Evolutionary conservation across 1,140 invertebrate species (phyloP), one percentile per base, ranked within the genome.

Genomic region (Eurosta solidaginis): DNA sequence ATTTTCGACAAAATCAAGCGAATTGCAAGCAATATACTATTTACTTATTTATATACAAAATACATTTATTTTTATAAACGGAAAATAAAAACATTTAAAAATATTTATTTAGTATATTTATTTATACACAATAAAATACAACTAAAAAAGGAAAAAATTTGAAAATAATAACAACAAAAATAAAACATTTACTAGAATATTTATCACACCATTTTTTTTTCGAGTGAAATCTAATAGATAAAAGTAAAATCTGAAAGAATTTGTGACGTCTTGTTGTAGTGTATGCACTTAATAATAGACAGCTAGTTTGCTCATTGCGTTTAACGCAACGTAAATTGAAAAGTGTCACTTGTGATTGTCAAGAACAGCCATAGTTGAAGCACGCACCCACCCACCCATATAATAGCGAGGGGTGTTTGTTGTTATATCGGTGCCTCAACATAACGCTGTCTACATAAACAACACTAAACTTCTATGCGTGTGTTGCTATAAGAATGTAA

Each of bases 341-440:
- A 68, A 68, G 59, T 68, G 59, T 68, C 59, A 68, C 59, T 68
- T 68, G 59, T 68, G 59, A 68, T 68, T 68, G 36, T 68, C 59
- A 68, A 68, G 33, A 68, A 33, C 59, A 68, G 59, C 7, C 10
- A 29, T 17, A 6, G 9, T 27, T 1, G 29, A 17, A 17, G 17
- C 9, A 14, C 27, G 2, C n/a, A n/a, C n/a, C 27, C 33, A 22
- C 59, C 59, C 59, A 68, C 59, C 59, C 12, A 29, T n/a, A n/a
- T n/a, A n/a, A n/a, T n/a, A n/a, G n/a, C 20, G n/a, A 9, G 59
- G 59, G 1, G 54, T 40, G 54, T 36, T 29, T 14, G 40, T 36
- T 20, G 5, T 14, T 4, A 54, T 12, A 22, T 25, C 9, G 9
- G 52, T 7, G 12, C 12, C 25, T 9, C 29, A 36, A 36, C 3